Evolutionary conservation across 2,797 vertebrate species (phyloP), one percentile per base, ranked within the genome.

Genomic region (Etheostoma perlongum): DNA sequence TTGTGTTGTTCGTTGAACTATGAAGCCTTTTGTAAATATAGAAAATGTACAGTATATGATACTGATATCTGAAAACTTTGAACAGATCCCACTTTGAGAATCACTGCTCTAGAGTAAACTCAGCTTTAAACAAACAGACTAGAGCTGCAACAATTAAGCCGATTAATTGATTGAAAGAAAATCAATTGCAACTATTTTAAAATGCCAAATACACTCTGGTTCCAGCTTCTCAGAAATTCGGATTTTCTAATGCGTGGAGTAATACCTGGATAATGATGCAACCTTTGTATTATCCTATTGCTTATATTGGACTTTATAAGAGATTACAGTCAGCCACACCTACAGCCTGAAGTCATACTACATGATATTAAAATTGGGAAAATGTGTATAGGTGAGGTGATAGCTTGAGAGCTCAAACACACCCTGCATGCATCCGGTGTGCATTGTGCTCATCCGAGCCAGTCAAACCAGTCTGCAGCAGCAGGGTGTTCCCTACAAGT

Each of bases 391-490:
- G 55, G 42, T 76, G 57, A 79, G 69, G 53, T 6, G 3, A 21
- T 23, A 0, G 36, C 23, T 67, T 58, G 10, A 47, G 46, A 53
- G 25, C 13, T 72, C 67, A 40, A 79, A 78, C 84, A 88, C 85
- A 72, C 82, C 80, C 70, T 1, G 6, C 15, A 46, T 4, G 0
- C 30, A 62, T 27, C 11, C 3, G 4, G n/a, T 14, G 36, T 3
- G 21, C 23, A 3, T 6, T 62, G 36, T 30, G 53, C 5, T 42
- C 13, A 51, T 67, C 14, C 6, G 9, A 89, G 74, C 88, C 76
- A 68, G 89, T 90, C 58, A 18, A 84, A 93, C 88, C 85, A 79
- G 91, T 89, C 74, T 78, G 78, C 51, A 78, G 52, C 14, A 25
- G 42, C 33, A 44, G 42, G 42, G 14, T 15, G 12, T 44, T 44